phyloP scores from a whole-genome alignment of 2,797 vertebrate species.

The Urosaurus nigricauda region DNA sequence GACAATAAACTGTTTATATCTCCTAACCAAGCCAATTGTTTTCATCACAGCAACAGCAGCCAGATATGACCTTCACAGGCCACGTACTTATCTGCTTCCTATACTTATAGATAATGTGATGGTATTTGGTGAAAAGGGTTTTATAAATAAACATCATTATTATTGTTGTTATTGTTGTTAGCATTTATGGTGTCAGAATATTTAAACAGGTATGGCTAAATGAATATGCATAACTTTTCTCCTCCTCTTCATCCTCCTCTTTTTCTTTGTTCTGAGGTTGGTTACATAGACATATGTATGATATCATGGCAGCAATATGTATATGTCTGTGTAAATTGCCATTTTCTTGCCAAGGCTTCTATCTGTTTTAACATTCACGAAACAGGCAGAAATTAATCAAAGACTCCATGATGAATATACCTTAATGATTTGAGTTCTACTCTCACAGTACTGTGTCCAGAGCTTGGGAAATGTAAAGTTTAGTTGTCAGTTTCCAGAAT shows the following conservation, averaged over 20 bases:
- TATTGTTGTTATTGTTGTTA: too few relatives aligned
- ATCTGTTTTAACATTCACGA: background rate
- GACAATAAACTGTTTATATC: background rate
- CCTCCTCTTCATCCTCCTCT: background rate
- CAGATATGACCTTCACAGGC: conserved; percentile 8
- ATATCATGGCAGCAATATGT: background rate
- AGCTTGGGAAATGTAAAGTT: too few relatives aligned
- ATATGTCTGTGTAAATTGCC: background rate
- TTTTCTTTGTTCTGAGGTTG: too few relatives aligned
- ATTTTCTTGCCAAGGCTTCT: background rate
- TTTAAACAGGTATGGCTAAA: background rate
- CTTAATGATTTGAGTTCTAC: background rate
- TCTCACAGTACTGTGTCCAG: background rate
- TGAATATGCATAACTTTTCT: background rate
- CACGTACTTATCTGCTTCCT: background rate
- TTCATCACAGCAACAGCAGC: conserved; percentile 24
- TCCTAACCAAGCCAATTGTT: conserved; percentile 8
- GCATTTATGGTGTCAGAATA: background rate
- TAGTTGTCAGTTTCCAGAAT: too few relatives aligned
- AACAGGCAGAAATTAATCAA: background rate
- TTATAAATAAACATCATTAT: too few relatives aligned
- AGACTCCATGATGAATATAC: background rate
- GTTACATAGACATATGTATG: background rate
- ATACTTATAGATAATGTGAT: background rate
- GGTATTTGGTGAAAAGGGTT: background rate